Evolutionary conservation across 2,113 vertebrate species (phyloP).

Genomic region (Glaucidium brasilianum): DNA sequence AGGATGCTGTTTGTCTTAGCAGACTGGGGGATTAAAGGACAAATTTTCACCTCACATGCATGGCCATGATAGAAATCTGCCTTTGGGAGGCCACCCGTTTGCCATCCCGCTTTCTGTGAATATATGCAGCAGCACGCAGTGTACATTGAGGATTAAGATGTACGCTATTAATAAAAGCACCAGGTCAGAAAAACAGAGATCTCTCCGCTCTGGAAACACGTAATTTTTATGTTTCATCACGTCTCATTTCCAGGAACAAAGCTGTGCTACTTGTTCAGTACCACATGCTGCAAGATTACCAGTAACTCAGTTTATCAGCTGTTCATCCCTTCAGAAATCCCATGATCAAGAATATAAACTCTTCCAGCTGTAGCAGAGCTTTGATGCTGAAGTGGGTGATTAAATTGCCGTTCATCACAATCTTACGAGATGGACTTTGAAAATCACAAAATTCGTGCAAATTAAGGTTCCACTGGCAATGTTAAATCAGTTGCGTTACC

Average conservation of each 20-base stretch:
- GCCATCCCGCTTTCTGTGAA: background rate
- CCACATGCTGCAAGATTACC: background rate
- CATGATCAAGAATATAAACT: background rate
- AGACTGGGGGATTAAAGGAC: background rate
- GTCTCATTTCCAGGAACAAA: background rate
- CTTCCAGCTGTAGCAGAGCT: background rate
- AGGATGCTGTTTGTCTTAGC: background rate
- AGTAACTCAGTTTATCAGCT: background rate
- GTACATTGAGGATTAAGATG: background rate
- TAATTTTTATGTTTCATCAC: background rate
- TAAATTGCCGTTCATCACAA: background rate
- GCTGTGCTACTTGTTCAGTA: background rate
- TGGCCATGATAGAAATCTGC: background rate
- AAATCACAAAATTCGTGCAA: background rate
- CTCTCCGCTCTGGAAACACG: background rate
- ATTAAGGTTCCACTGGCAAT: background rate
- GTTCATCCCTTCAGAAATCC: background rate
- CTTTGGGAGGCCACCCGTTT: background rate
- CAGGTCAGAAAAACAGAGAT: background rate
- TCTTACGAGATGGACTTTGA: background rate
- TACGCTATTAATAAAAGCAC: background rate
- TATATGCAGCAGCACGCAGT: background rate
- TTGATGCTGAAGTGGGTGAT: background rate
- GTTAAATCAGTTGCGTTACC: background rate
- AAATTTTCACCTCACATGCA: background rate